Percentiles rank a stretch among this genome's conserved stretches.
Evolutionary conservation across 2,113 vertebrate genomes (phyloP).

Genomic region (Aix galericulata): DNA sequence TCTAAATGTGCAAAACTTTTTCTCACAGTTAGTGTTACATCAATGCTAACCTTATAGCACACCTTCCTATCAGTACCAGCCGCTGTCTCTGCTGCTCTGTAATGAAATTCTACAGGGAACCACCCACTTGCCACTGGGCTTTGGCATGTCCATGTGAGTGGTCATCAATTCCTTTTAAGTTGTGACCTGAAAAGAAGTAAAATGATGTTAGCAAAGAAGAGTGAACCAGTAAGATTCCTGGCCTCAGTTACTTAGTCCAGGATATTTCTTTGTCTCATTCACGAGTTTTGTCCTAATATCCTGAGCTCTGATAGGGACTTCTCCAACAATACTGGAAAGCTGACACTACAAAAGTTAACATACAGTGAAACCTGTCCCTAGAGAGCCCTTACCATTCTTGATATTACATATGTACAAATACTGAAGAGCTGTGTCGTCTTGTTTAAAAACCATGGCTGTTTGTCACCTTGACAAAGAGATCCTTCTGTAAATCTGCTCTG

Average conservation of each 20-base stretch:
- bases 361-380: constrained; percentile 9
- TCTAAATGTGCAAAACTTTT: background rate
- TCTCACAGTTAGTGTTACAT: background rate
- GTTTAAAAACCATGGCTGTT: background rate
- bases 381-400: background rate
- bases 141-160: background rate
- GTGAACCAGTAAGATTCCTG: background rate
- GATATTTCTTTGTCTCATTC: background rate
- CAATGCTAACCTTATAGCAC: background rate
- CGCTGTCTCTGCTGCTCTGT: background rate
- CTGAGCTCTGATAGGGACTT: background rate
- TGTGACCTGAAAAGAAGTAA: background rate
- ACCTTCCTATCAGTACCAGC: background rate
- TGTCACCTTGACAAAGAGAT: background rate
- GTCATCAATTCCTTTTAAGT: background rate
- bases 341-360: constrained; percentile 20
- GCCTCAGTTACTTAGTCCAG: background rate
- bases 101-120: background rate
- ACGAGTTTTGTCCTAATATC: background rate
- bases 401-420: background rate
- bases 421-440: background rate
- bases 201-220: background rate
- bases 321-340: background rate
- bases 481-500: background rate
- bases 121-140: background rate